phyloP scores from a whole-genome alignment of 2,797 vertebrate species.

The Pangasius larnaudii region DNA sequence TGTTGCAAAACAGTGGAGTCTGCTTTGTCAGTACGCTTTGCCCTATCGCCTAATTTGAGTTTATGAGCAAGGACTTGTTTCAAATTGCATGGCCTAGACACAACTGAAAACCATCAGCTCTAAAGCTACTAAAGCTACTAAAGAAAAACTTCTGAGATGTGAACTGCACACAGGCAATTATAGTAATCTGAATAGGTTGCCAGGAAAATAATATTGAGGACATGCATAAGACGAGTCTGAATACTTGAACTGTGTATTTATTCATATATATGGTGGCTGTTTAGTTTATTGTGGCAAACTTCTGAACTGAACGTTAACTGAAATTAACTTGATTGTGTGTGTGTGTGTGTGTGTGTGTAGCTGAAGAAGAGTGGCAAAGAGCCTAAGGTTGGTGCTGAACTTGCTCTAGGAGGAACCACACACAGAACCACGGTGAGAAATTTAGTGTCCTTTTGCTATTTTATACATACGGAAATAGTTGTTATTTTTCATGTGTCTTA shows the following conservation, averaged over 20 bases:
- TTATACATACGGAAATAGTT: not conserved
- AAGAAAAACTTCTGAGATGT: not conserved
- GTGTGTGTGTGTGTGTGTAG: conserved; percentile 64
- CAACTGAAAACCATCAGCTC: not conserved
- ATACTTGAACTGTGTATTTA: not conserved
- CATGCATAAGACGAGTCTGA: not conserved
- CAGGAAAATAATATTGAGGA: not conserved
- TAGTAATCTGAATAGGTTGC: not conserved
- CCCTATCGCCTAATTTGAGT: not conserved
- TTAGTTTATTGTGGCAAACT: not conserved
- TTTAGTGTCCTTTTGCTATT: not conserved
- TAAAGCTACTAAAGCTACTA: not conserved
- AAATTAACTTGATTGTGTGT: not conserved
- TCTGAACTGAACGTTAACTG: not conserved
- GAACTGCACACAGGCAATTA: not conserved
- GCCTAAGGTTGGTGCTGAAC: conserved; percentile 80
- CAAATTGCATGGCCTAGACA: not conserved
- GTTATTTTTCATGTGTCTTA: not conserved
- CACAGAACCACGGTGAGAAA: conserved; percentile 84
- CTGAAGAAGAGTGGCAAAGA: conserved; percentile 87
- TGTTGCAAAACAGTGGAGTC: not conserved
- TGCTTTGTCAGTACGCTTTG: not conserved
- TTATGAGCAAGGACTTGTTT: not conserved
- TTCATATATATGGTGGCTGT: not conserved
- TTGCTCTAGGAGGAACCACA: conserved; percentile 73